Evolutionary conservation across 2,888 invertebrate genomes (phyloP).

Genomic region (Athrips mouffetella): DNA sequence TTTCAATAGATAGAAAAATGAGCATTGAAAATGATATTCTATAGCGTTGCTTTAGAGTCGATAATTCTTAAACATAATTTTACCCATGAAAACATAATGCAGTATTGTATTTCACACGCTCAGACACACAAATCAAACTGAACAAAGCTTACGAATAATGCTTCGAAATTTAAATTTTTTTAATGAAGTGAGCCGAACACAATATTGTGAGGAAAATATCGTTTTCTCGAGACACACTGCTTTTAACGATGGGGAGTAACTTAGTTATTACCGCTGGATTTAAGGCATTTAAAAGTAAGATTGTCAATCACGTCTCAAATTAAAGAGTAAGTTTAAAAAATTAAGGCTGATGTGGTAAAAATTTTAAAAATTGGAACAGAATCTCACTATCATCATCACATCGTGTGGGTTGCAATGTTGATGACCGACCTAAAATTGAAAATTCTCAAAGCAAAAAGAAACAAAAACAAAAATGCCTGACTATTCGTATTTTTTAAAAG

Average conservation of each 20-base stretch:
- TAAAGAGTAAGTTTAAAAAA: too few relatives aligned
- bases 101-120: conserved; percentile 55
- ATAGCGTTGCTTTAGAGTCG: conserved; percentile 34
- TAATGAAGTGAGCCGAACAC: conserved; percentile 69
- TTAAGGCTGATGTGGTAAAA: too few relatives aligned
- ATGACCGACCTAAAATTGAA: too few relatives aligned
- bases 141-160: conserved; percentile 66
- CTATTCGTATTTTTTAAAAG: too few relatives aligned
- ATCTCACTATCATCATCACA: too few relatives aligned
- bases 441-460: too few relatives aligned
- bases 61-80: conserved; percentile 27
- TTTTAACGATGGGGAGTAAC: background rate
- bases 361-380: too few relatives aligned
- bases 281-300: background rate
- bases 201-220: conserved; percentile 66
- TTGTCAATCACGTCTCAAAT: too few relatives aligned
- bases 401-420: too few relatives aligned
- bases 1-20: conserved; percentile 23
- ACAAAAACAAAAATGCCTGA: too few relatives aligned
- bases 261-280: background rate
- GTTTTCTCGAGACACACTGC: conserved; percentile 43
- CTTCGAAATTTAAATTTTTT: conserved; percentile 66
- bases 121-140: conserved; percentile 66
- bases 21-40: conserved; percentile 34
- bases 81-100: conserved; percentile 35